Evolutionary conservation across 2,113 vertebrate genomes (phyloP), one percentile per base, ranked within the genome.

Genomic region (Hystrix cristata): DNA sequence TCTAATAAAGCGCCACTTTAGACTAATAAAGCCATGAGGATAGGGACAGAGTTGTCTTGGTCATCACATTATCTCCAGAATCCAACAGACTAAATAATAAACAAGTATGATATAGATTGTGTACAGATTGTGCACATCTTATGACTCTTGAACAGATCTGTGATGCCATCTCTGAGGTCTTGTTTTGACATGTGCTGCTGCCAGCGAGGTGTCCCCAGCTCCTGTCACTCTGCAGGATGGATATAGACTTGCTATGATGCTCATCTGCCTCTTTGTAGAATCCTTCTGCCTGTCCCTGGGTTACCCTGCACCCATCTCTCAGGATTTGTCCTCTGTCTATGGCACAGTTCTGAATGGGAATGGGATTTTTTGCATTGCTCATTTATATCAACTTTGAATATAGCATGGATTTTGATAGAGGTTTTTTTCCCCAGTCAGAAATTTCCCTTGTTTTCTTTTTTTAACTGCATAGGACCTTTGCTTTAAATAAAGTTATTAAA

Each of bases 171-270:
- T 46, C 34, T 0, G 15, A 46, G 14, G 43, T 18, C 34, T 27
- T 1, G 16, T 76, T 19, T 21, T 19, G 65, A 46, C 34, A 31
- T 6, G 7, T 5, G 34, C 10, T 11, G 53, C 13, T 23, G 1
- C n/a, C 48, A 9, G 5, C 0, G 0, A 23, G 25, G 65, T n/a
- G 23, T 29, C 34, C 29, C 4, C 10, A 60, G 0, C 82, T 48
- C n/a, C 80, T n/a, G 0, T 34, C 1, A 46, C 48, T 4, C 15
- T 12, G 0, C 27, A 1, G 59, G 48, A 4, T 7, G 1, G 16
- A 4, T 29, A 0, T 1, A 43, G 86, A 5, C 53, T 4, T 5
- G 3, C 7, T 2, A 0, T 13, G 29, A 46, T 3, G 7, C 23
- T 2, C n/a, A 0, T 3, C 81, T 34, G 34, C 46, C 62, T 76